A percentile compares a stretch with the other conserved stretches of the same genome.
These are phyloP conservation scores for Dolichotis patagonum DNA, from an alignment of 2,113 vertebrate species.

Conservation along the genomic window DNA sequence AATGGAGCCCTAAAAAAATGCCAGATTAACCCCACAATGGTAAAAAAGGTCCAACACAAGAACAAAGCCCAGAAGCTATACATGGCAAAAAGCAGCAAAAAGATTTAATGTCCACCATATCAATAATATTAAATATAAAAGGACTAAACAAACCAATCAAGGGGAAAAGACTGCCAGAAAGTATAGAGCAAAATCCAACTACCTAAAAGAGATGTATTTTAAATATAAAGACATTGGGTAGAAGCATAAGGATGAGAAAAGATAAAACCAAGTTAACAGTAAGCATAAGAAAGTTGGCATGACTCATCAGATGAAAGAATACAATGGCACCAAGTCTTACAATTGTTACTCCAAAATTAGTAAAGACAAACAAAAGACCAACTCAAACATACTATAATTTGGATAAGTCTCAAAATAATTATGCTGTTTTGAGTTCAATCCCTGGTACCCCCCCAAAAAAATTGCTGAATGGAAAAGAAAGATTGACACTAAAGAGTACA, in stretches of 20 bases:
- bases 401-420: conserved; percentile 30
- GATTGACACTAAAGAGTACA: not conserved
- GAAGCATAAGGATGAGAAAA: not conserved
- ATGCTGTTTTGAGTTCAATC: no score
- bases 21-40: not conserved
- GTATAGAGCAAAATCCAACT: conserved; percentile 5
- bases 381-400: not conserved
- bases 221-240: not conserved
- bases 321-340: not conserved
- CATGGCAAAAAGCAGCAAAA: conserved; percentile 1
- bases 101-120: not conserved
- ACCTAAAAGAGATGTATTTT: not conserved
- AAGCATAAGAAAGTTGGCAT: not conserved
- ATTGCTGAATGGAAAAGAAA: not conserved
- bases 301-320: not conserved
- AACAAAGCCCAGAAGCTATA: conserved; percentile 12
- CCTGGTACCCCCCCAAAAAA: no score
- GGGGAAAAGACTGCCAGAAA: not conserved
- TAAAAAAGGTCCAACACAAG: not conserved
- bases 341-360: conserved; percentile 9
- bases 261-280: not conserved
- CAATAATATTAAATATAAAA: conserved; percentile 25
- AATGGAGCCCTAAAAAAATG: not conserved
- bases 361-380: not conserved
- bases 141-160: not conserved